Base-by-base conservation (phyloP, 1,140 invertebrate genomes). In the Mesaphorura yosii region DNA sequence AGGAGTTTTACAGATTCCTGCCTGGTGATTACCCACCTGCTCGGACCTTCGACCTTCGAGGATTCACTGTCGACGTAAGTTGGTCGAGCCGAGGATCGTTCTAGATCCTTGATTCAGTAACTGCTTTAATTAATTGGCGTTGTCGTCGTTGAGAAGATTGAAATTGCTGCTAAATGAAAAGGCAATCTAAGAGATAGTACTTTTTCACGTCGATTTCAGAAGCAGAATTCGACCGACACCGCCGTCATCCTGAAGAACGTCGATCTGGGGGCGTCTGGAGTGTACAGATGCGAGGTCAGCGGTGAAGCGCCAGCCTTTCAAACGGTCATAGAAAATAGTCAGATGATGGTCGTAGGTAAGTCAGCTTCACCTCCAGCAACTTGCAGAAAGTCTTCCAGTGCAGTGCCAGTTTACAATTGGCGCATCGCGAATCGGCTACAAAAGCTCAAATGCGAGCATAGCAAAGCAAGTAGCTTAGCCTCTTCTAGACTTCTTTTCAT, bases 1-100 rank as follows among this genome's bases (percentile, higher is more conserved):
- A 84, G 65, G 86, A 90, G 69, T 88, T 90, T 72, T 89, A 83
- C 73, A 75, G 86, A 49, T 88, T 79, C 67, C 76, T 88, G 42
- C 84, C 84, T 4, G 73, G 77, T 31, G 81, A 84, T 55, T 70
- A 71, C 47, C 82, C 83, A 38, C 78, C 82, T 0, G 76, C 77
- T n/a, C 80, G 84, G 61, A 77, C 79, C 15, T 88, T 86, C 63
- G 75, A 77, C 23, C 67, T 83, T 46, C 77, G 80, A 3, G 85
- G 85, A 50, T 82, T 89, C 19, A 76, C 78, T 63, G 85, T 91
- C 31, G 82, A 88, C 69, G 81, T 90, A 75, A 81, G 81, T 81
- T 46, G 10, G 7, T 12, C 7, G 7, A 42, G n/a, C 23, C 40
- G 6, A 42, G 19, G n/a, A 7, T 19, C 19, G 14, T 15, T 28